Evolutionary conservation across 2,113 vertebrate genomes (phyloP), one percentile per base, ranked within the genome.

Genomic region (Tylochromis polylepis): DNA sequence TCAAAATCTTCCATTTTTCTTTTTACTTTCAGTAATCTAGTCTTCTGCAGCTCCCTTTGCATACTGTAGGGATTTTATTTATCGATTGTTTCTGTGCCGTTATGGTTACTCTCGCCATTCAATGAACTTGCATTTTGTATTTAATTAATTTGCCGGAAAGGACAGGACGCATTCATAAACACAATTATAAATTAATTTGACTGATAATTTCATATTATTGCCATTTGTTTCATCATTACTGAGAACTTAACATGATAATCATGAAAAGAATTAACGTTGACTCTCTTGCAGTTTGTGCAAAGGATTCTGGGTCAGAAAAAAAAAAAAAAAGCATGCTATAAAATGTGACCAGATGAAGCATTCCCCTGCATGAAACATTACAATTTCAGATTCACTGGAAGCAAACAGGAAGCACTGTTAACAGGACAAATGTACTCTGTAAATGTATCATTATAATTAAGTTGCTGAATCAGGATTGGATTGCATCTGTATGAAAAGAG

Each of bases 21-120:
- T 49, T 75, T 29, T 29, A 49, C 41, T 18, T 75, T 5, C 29
- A 75, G 70, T 51, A n/a, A n/a, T 20, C 7, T 5, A 8, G 41
- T 77, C 43, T 31, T 29, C 70, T 29, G 24, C 27, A 49, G 15
- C 15, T 20, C 15, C 24, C 2, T 75, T 75, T 70, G n/a, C 65
- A 1, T 43, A 70, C 65, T 70, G n/a, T 24, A 70, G n/a, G 12
- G 0, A 43, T 0, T 24, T 70, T 70, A 70, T 24, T 43, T 70
- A 43, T 43, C 43, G 34, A 4, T 43, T 10, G 8, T 24, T 43
- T 43, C n/a, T 70, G 12, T 70, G 27, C n/a, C 43, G 65, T 1
- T 24, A 43, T 43, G 14, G 0, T 70, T 15, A 46, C 43, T 46
- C 2, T 6, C 14, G 43, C 43, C 5, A 15, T 14, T 15, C 14